Percentiles rank a stretch among this genome's conserved stretches.
These are phyloP conservation scores for Ellobius talpinus DNA, from an alignment of 2,113 vertebrate species.

Conservation along the genomic window DNA sequence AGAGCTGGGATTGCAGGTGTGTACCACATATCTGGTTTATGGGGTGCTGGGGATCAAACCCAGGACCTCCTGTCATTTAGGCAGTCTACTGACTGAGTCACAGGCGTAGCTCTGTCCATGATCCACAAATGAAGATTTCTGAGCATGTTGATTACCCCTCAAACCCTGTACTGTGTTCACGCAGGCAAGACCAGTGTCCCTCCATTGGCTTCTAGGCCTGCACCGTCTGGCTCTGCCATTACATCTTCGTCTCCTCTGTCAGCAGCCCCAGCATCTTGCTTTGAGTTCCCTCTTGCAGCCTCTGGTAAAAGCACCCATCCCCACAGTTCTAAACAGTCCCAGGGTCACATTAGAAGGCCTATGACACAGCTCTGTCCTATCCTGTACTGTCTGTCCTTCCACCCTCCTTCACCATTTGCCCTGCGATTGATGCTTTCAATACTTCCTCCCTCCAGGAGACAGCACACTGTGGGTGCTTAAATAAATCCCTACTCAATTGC, in stretches of 20 bases:
- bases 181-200: neutral
- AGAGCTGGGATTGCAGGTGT: neutral
- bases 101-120: neutral
- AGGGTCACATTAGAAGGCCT: neutral
- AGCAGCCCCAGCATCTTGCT: neutral
- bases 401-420: neutral
- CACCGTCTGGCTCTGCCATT: fast-evolving
- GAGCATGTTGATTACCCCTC: fast-evolving
- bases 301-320: neutral
- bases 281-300: neutral
- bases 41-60: neutral
- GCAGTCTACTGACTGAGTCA: neutral
- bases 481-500: fast-evolving
- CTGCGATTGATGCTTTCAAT: neutral
- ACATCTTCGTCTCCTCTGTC: fast-evolving
- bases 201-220: neutral
- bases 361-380: too few species aligned
- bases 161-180: fast-evolving
- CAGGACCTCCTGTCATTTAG: too few species aligned
- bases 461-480: neutral
- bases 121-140: fast-evolving
- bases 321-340: neutral
- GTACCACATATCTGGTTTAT: too few species aligned
- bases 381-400: neutral
- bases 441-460: too few species aligned